A percentile compares a stretch with the other conserved stretches of the same genome.
Conservation (phyloP, 2,888 invertebrate genomes). For the Himalopsyche kuldschensis region DNA sequence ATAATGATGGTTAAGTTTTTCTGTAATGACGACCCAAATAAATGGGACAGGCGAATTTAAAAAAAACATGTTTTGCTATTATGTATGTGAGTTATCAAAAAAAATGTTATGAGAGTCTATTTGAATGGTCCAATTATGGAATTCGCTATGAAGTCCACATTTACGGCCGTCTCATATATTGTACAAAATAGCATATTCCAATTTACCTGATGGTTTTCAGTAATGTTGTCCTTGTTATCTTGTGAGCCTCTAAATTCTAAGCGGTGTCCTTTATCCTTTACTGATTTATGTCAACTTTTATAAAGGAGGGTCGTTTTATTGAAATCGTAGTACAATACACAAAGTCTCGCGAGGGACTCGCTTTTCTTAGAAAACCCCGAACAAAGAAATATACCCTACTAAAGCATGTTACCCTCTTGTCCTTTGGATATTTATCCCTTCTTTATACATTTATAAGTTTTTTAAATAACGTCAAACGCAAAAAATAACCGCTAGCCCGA, state of each 20-base stretch:
- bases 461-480: neutral
- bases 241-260: neutral
- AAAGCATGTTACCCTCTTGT: slow-evolving; percentile 27
- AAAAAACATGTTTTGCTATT: too few relatives aligned
- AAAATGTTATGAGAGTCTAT: too few relatives aligned
- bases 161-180: neutral
- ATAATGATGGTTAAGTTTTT: too few relatives aligned
- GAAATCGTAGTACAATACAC: slow-evolving; percentile 29
- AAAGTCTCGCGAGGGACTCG: slow-evolving; percentile 11
- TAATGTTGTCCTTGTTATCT: slow-evolving; percentile 32
- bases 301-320: slow-evolving; percentile 27
- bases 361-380: slow-evolving; percentile 17
- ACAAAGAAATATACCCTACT: slow-evolving; percentile 23
- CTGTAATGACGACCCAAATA: too few relatives aligned
- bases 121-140: neutral
- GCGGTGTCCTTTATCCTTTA: slow-evolving; percentile 28
- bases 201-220: slow-evolving; percentile 27
- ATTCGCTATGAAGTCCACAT: neutral
- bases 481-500: neutral
- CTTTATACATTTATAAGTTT: neutral
- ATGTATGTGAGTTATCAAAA: neutral
- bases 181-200: slow-evolving; percentile 13
- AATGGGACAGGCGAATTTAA: too few relatives aligned
- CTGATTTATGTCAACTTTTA: slow-evolving; percentile 30
- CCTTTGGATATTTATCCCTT: slow-evolving; percentile 16